Evolutionary conservation across 2,797 vertebrate genomes (phyloP).

Genomic region (Acipenser oxyrinchus): DNA sequence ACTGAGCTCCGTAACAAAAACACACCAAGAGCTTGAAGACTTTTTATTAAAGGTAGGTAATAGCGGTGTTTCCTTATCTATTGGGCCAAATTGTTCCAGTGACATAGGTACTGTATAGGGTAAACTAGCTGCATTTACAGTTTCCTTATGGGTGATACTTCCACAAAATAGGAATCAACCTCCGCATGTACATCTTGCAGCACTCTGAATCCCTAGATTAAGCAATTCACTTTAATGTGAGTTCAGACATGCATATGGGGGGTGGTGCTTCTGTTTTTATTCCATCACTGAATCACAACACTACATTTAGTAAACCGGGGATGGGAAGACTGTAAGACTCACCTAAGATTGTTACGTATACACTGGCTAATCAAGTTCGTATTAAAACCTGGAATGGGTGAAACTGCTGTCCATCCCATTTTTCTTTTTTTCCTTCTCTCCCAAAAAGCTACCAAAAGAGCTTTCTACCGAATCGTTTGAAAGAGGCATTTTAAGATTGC

Average conservation of each 20-base stretch:
- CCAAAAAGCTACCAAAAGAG: constrained; percentile 80
- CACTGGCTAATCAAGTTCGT: not conserved
- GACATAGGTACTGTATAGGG: too few species aligned
- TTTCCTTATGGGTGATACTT: too few species aligned
- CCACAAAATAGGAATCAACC: too few species aligned
- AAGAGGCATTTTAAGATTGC: constrained; percentile 75
- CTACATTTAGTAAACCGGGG: not conserved
- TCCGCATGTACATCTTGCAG: too few species aligned
- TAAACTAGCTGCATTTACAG: too few species aligned
- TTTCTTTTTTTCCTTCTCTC: not conserved
- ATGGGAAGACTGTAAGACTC: not conserved
- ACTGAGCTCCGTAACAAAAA: constrained; percentile 52
- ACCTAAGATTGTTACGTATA: not conserved
- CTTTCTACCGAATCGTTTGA: constrained; percentile 80
- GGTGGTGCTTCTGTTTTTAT: too few species aligned
- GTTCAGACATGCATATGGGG: too few species aligned
- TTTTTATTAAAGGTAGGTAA: constrained; percentile 52
- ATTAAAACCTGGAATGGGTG: not conserved
- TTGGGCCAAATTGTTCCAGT: too few species aligned
- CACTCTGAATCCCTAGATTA: too few species aligned
- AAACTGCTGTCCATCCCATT: not conserved
- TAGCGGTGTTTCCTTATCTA: too few species aligned
- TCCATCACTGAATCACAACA: too few species aligned
- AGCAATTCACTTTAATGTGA: too few species aligned
- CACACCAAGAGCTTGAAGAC: constrained; percentile 54